Evolutionary conservation across 2,888 invertebrate genomes (phyloP), one percentile per base, ranked within the genome.

Genomic region (Agonopterix heracliana): DNA sequence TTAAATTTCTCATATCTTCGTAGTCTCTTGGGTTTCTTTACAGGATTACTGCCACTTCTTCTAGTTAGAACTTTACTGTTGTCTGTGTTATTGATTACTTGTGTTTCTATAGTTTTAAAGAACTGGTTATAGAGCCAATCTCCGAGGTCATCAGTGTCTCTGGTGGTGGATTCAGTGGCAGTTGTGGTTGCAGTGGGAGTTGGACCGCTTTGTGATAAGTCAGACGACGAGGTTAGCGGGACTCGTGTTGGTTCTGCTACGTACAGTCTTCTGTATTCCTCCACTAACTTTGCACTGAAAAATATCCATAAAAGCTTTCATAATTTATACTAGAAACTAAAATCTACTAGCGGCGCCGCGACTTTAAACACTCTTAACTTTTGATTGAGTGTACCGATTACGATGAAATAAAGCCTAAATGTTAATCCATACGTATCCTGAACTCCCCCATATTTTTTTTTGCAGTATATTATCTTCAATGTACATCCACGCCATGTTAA

Each of bases 51-150:
- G 9, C 12, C 41, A 49, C 68, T 76, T 55, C 84, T 68, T 59
- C 85, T 69, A 2, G 75, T 76, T n/a, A 62, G 47, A 9, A n/a
- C n/a, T 41, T 41, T 13, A 9, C 9, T 41, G n/a, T 45, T 45
- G 3, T 64, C 66, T 9, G 85, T 79, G 40, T 78, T 78, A 49
- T 81, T 85, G 1, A 86, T 77, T 1, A 85, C 80, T 72, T 84
- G 82, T 44, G 69, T 81, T 57, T 88, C 87, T 44, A 88, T 78
- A 12, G 85, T 80, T 73, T 85, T 84, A 52, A 84, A 86, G 52
- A 88, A 88, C 54, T 87, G 85, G 53, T 84, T 84, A 53, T 86
- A 87, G 9, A 88, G 68, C 87, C 87, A 88, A 53, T 86, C 83
- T 12, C 86, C 76, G 35, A 87, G 68, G 46, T 84, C 82, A 41